These are phyloP conservation scores for Gracilinanus agilis DNA, from an alignment of 2,113 vertebrate species.

Conservation along the genomic window DNA sequence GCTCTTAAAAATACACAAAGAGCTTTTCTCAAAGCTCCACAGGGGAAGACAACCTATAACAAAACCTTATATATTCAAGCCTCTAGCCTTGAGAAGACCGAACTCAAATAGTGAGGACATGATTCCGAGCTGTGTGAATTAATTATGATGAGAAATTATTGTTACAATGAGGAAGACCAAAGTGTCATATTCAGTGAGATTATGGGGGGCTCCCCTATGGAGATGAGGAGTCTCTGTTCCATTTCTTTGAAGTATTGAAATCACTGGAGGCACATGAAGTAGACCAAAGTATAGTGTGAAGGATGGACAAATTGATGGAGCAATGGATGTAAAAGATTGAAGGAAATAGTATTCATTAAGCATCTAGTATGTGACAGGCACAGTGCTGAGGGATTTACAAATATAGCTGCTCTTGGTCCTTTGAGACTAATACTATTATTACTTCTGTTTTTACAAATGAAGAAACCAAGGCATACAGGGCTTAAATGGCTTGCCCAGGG, in stretches of 20 bases:
- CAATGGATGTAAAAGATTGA: not conserved
- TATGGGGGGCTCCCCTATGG: not conserved
- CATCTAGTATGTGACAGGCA: not conserved
- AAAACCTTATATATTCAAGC: not conserved
- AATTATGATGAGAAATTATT: not conserved
- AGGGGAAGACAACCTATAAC: not conserved
- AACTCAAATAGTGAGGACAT: not conserved
- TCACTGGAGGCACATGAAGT: not conserved
- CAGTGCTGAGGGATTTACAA: not conserved
- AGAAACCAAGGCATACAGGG: not conserved
- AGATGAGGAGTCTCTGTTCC: not conserved
- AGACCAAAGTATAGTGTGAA: not conserved
- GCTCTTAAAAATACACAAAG: not conserved
- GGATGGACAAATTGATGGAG: not conserved
- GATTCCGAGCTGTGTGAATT: not conserved
- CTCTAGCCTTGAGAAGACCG: not conserved
- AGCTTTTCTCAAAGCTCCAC: not conserved
- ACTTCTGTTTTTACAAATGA: not conserved
- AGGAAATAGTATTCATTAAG: not conserved
- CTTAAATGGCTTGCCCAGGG: not conserved
- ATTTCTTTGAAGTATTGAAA: not conserved
- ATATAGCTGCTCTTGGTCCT: not conserved
- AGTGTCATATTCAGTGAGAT: not conserved
- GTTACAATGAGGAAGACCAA: not conserved
- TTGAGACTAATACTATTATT: not conserved